Conservation (phyloP, 2,888 invertebrate species). For the Tipula helvola region DNA sequence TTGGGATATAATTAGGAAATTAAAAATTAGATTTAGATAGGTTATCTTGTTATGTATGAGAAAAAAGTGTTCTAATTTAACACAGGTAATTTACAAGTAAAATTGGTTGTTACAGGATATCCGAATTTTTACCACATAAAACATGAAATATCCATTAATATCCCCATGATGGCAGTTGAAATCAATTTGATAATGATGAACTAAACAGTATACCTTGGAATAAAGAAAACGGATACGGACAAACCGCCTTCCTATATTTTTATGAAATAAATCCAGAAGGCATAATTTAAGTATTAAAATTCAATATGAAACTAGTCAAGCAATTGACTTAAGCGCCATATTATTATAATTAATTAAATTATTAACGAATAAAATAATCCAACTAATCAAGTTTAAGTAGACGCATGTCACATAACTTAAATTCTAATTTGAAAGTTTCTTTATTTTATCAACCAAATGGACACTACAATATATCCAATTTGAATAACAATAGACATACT, state of each 20-base stretch:
- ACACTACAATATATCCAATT: neutral
- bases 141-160: neutral
- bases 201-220: too few species aligned
- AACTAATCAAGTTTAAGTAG: neutral
- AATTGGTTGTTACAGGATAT: neutral
- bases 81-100: neutral
- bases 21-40: neutral
- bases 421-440: neutral
- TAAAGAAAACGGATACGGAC: too few species aligned
- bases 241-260: too few species aligned
- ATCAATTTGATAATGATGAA: too few species aligned
- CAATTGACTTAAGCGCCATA: neutral
- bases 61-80: neutral
- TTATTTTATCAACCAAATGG: conserved; percentile 4
- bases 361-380: neutral
- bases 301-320: neutral
- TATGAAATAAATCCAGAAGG: neutral
- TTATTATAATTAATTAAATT: neutral
- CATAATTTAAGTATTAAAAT: neutral
- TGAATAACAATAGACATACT: neutral
- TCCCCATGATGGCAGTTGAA: neutral
- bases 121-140: neutral
- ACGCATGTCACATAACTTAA: neutral
- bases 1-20: neutral
- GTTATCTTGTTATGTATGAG: neutral